Base-by-base conservation (phyloP, 2,888 invertebrate genomes). In the Leptinotarsa haldemani region DNA sequence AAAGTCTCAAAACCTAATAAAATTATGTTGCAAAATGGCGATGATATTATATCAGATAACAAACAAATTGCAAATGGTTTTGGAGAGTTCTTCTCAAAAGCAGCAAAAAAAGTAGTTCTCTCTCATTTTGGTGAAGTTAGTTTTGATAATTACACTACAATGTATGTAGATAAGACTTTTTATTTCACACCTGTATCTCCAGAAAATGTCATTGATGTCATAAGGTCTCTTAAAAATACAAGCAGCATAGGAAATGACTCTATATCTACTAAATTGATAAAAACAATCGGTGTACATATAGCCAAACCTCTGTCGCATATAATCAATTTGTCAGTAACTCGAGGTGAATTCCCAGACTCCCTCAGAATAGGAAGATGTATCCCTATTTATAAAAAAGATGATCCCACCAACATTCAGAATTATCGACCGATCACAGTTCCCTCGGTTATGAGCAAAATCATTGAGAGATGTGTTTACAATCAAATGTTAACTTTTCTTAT, bases 381-480 rank as follows among this genome's bases (percentile, higher is more conserved):
- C n/a, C n/a, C n/a, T n/a, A n/a, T n/a, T n/a, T n/a, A n/a, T n/a
- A n/a, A n/a, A n/a, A n/a, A n/a, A n/a, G n/a, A n/a, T n/a, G n/a
- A n/a, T n/a, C n/a, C n/a, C n/a, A n/a, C n/a, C n/a, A n/a, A n/a
- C n/a, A n/a, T n/a, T n/a, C n/a, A n/a, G n/a, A n/a, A n/a, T 22
- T 2, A 22, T 22, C 22, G 22, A 22, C 22, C 22, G 22, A 22
- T 22, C 22, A 22, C 22, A 22, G 22, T 22, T 22, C 22, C 22
- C 22, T 22, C 22, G 22, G 22, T 18, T 47, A 47, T 46, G 13
- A 3, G 48, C 46, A 47, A 65, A 65, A 65, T 65, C 30, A n/a
- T 65, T 18, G 47, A 65, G 22, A 65, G 65, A 65, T 30, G 47
- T 47, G 65, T 65, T 65, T 65, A 65, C 46, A 46, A 47, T 13